phyloP scores from a whole-genome alignment of 1,140 invertebrate genomes.

The Lysiphlebus fabarum region DNA sequence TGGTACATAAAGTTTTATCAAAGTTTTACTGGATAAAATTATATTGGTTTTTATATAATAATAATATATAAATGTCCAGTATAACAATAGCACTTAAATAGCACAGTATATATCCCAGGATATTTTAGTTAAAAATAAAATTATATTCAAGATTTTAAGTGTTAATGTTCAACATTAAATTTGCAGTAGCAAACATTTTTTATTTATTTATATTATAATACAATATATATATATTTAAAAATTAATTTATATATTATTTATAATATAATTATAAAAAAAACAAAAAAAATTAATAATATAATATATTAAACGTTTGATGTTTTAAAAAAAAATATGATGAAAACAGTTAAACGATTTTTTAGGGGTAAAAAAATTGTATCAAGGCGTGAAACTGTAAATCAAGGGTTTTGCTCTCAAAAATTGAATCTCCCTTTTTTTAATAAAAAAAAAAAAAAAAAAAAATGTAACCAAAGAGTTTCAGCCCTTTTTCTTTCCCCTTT shows the following conservation, averaged over 20 bases:
- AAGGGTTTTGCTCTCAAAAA: conserved; percentile 16
- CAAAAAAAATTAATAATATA: conserved; percentile 1
- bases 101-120: too few species aligned
- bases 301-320: conserved; percentile 5
- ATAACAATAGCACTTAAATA: too few species aligned
- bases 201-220: too few species aligned
- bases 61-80: too few species aligned
- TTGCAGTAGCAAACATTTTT: conserved; percentile 17
- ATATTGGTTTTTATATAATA: too few species aligned
- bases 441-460: conserved; percentile 22
- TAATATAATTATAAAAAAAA: neutral
- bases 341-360: neutral
- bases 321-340: neutral
- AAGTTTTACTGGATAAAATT: too few species aligned
- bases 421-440: conserved; percentile 14
- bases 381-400: conserved; percentile 35
- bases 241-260: neutral
- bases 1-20: too few species aligned
- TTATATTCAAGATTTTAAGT: neutral
- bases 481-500: conserved; percentile 13
- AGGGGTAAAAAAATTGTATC: conserved; percentile 23
- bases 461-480: conserved; percentile 21
- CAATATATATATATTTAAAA: too few species aligned
- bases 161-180: conserved; percentile 24
- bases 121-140: too few species aligned